Evolutionary conservation across 92 coral and sea anemone genomes (phyloP).

Genomic region (Palythoa heliodiscus): DNA sequence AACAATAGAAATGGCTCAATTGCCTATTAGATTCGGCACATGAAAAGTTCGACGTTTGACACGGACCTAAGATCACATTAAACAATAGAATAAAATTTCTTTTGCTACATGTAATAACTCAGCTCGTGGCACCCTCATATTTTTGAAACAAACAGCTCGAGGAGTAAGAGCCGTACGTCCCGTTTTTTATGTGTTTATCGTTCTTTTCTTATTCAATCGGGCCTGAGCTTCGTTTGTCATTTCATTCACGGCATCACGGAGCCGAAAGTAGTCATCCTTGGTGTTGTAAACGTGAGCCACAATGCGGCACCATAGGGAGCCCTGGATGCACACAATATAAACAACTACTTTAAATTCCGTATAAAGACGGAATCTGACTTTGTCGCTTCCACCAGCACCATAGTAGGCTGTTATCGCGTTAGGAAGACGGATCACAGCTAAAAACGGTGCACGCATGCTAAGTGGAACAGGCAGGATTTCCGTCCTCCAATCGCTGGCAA

Average conservation of each 20-base stretch:
- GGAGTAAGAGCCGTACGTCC: too few species aligned
- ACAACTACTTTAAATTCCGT: conserved; percentile 8
- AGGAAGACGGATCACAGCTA: conserved; percentile 76
- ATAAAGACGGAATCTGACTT: conserved; percentile 20
- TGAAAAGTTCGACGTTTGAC: too few species aligned
- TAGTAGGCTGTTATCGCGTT: conserved; percentile 50
- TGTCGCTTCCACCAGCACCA: conserved; percentile 57
- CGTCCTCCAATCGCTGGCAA: conserved; percentile 71
- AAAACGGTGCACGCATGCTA: conserved; percentile 80
- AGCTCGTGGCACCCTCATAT: too few species aligned
- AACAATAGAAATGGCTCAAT: too few species aligned
- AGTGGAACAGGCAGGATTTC: conserved; percentile 77
- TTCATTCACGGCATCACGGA: conserved; percentile 15
- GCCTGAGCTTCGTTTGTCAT: conserved; percentile 9
- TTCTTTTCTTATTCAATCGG: neutral
- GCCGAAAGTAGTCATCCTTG: conserved; percentile 20
- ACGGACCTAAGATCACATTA: too few species aligned
- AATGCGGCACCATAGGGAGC: conserved; percentile 18
- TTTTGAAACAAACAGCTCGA: too few species aligned
- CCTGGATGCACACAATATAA: conserved; percentile 19
- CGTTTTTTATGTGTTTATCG: neutral
- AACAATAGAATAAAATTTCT: too few species aligned
- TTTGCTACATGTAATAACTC: too few species aligned
- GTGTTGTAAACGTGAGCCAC: conserved; percentile 27
- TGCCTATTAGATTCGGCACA: too few species aligned